Evolutionary conservation across 2,113 vertebrate genomes (phyloP).

Genomic region (Oreochromis aureus): DNA sequence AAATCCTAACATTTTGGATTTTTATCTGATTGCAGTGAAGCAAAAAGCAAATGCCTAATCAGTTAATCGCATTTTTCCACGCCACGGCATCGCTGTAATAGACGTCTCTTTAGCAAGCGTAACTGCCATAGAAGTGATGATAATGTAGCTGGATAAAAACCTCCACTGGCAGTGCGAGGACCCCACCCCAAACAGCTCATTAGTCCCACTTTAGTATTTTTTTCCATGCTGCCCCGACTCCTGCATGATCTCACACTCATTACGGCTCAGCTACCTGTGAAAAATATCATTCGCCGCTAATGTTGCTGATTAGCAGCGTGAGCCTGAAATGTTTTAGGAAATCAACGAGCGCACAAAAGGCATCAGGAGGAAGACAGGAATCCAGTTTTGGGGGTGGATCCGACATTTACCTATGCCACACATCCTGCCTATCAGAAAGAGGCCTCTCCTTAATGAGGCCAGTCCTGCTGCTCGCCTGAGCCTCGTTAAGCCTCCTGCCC

Average conservation of each 20-base stretch:
- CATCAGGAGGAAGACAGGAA: neutral
- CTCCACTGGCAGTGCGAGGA: neutral
- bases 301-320: neutral
- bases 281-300: neutral
- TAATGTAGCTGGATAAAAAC: neutral
- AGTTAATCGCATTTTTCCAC: neutral
- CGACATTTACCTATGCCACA: neutral
- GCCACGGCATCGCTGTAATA: neutral
- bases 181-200: neutral
- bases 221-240: neutral
- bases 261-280: neutral
- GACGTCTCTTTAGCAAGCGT: neutral
- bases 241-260: neutral
- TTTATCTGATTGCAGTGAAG: neutral
- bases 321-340: neutral
- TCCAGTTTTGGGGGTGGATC: neutral
- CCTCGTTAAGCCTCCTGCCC: conserved; percentile 41
- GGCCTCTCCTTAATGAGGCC: conserved; percentile 31
- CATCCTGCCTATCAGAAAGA: neutral
- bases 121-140: neutral
- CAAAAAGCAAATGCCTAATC: neutral
- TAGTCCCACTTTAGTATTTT: neutral
- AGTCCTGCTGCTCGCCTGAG: conserved; percentile 21
- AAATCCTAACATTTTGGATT: neutral
- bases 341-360: neutral